phyloP scores from a whole-genome alignment of 2,888 invertebrate genomes.

The Theretra japonica region DNA sequence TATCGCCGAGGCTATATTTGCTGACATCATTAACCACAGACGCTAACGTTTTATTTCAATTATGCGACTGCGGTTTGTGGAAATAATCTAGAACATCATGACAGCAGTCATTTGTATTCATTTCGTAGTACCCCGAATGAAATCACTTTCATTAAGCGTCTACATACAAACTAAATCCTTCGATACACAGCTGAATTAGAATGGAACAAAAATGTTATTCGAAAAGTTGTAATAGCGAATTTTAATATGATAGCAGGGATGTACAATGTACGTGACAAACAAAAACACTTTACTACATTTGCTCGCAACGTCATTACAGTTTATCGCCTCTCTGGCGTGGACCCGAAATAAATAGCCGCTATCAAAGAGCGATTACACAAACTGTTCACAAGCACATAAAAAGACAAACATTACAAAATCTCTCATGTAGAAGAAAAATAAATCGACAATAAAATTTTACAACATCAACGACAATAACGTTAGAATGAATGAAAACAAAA shows the following conservation, averaged over 20 bases:
- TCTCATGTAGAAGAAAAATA: conserved; percentile 75
- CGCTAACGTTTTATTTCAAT: conserved; percentile 52
- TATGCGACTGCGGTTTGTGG: conserved; percentile 33
- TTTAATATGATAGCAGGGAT: conserved; percentile 19
- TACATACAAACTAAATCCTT: background rate
- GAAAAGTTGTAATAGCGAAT: conserved; percentile 23
- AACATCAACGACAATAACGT: conserved; percentile 57
- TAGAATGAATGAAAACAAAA: conserved; percentile 54
- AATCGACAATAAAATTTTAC: conserved; percentile 69
- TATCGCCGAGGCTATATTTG: background rate
- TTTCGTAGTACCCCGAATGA: conserved; percentile 33
- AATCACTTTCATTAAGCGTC: conserved; percentile 15
- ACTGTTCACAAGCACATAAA: conserved; percentile 78
- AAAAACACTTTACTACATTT: conserved; percentile 61
- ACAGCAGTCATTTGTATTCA: conserved; percentile 48
- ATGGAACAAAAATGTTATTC: background rate
- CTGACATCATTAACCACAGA: conserved; percentile 10
- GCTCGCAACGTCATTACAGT: conserved; percentile 66
- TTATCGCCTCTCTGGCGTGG: conserved; percentile 67
- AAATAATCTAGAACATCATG: conserved; percentile 37
- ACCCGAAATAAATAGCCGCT: conserved; percentile 73
- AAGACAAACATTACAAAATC: conserved; percentile 72
- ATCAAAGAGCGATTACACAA: conserved; percentile 77
- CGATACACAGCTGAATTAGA: conserved; percentile 9
- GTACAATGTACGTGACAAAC: conserved; percentile 47